These are phyloP conservation scores for Herpetotheres cachinnans DNA, from an alignment of 2,113 vertebrate genomes.

Conservation along the genomic window DNA sequence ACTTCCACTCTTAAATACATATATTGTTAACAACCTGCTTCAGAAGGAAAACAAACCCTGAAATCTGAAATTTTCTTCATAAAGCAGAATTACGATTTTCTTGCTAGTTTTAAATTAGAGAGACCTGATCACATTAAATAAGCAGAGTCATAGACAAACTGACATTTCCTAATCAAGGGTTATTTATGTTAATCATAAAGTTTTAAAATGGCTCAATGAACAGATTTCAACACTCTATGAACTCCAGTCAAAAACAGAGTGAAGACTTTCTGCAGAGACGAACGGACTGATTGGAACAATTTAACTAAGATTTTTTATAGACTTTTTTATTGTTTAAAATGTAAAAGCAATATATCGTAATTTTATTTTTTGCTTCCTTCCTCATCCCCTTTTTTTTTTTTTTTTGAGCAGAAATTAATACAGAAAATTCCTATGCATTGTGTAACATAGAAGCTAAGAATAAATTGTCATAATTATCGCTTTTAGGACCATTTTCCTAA, in stretches of 20 bases:
- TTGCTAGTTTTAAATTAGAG: not conserved
- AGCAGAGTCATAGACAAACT: not conserved
- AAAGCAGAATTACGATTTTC: not conserved
- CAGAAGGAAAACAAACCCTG: not conserved
- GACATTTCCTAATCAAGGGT: rapidly evolving
- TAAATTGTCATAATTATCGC: not conserved
- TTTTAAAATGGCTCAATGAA: not conserved
- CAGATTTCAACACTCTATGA: rapidly evolving
- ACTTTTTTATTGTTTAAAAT: not conserved
- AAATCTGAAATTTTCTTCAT: not conserved
- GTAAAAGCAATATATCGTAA: not conserved
- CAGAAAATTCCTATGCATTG: not conserved
- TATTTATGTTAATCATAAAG: not conserved
- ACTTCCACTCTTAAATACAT: not conserved
- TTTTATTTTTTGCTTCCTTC: not conserved
- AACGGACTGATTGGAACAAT: rapidly evolving
- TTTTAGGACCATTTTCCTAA: not conserved
- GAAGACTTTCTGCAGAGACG: not conserved
- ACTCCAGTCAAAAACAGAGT: not conserved
- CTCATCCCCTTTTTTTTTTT: rapidly evolving
- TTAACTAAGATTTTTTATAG: not conserved
- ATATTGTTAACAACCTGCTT: not conserved
- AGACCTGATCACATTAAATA: not conserved
- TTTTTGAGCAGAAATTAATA: not conserved
- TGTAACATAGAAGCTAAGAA: not conserved